Evolutionary conservation across 2,888 invertebrate genomes (phyloP).

Genomic region (Oxytorus armatus): DNA sequence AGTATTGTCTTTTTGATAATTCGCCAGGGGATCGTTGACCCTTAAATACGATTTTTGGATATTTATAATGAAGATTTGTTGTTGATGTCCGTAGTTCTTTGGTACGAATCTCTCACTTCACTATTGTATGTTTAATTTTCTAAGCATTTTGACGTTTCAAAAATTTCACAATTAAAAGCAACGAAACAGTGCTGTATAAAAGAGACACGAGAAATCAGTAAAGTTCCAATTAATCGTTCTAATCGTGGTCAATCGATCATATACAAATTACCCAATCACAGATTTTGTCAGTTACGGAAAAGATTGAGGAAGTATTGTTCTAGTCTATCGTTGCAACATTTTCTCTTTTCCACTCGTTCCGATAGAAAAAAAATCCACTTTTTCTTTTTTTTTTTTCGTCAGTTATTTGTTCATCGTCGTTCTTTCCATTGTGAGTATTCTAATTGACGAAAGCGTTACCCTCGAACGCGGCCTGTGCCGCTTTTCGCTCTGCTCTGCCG

Average conservation of each 20-base stretch:
- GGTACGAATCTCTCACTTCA: no score
- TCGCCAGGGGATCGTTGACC: no score
- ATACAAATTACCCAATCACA: no score
- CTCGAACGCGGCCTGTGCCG: not conserved
- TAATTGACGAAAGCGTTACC: constrained; percentile 5
- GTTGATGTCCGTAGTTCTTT: not conserved
- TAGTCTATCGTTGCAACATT: not conserved
- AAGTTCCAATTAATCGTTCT: constrained; percentile 4
- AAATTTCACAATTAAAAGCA: not conserved
- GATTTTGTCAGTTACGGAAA: not conserved
- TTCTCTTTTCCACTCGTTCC: not conserved
- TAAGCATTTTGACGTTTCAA: not conserved
- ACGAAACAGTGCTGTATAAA: not conserved
- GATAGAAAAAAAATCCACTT: no score
- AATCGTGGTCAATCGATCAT: not conserved
- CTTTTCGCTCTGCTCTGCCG: constrained; percentile 10
- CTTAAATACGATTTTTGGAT: no score
- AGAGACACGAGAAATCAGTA: not conserved
- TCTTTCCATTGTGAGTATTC: constrained; percentile 1
- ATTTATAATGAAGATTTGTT: not conserved
- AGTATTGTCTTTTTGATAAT: no score
- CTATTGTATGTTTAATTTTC: not conserved
- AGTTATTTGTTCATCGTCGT: not conserved
- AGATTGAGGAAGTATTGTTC: not conserved
- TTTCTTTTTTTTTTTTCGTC: no score